Percentiles rank a stretch among this genome's conserved stretches.
Conservation (phyloP, 2,888 invertebrate species). For the Gasteruption jaculator region DNA sequence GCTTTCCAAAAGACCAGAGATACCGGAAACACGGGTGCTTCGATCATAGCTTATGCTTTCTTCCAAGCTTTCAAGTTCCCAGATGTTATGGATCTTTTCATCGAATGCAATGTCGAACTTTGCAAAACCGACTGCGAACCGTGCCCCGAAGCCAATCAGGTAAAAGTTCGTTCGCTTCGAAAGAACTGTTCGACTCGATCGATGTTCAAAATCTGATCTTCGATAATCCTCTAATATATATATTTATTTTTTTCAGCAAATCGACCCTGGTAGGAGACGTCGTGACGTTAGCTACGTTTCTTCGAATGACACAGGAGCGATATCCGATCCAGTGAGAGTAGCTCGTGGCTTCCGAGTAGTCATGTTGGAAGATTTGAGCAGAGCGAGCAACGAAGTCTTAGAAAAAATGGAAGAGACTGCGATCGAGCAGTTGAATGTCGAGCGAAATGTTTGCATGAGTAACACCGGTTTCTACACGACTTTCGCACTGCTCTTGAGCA, state of each 20-base stretch:
- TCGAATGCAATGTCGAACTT: slow-evolving; percentile 78
- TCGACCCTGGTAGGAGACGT: slow-evolving; percentile 53
- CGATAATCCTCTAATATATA: too few relatives aligned
- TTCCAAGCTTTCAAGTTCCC: slow-evolving; percentile 83
- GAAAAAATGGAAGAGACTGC: slow-evolving; percentile 33
- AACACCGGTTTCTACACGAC: slow-evolving; percentile 62
- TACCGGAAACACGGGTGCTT: slow-evolving; percentile 68
- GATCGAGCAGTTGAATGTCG: slow-evolving; percentile 24
- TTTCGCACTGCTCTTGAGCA: slow-evolving; percentile 58
- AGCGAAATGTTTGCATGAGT: slow-evolving; percentile 61
- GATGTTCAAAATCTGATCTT: too few relatives aligned
- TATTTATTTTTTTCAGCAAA: slow-evolving; percentile 40
- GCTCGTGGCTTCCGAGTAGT: slow-evolving; percentile 66
- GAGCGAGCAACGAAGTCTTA: slow-evolving; percentile 34
- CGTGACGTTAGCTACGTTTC: slow-evolving; percentile 31
- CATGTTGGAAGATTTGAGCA: slow-evolving; percentile 63
- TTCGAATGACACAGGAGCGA: slow-evolving; percentile 46
- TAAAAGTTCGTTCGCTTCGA: too few relatives aligned
- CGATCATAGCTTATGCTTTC: slow-evolving; percentile 72
- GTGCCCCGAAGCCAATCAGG: slow-evolving; percentile 64
- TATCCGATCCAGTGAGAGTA: slow-evolving; percentile 61
- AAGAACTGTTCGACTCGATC: too few relatives aligned
- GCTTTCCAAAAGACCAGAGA: slow-evolving; percentile 77
- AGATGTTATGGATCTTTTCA: slow-evolving; percentile 76
- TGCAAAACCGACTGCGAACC: slow-evolving; percentile 76